These are phyloP conservation scores for Polymixis flavicincta DNA, from an alignment of 2,888 invertebrate species.

Conservation along the genomic window DNA sequence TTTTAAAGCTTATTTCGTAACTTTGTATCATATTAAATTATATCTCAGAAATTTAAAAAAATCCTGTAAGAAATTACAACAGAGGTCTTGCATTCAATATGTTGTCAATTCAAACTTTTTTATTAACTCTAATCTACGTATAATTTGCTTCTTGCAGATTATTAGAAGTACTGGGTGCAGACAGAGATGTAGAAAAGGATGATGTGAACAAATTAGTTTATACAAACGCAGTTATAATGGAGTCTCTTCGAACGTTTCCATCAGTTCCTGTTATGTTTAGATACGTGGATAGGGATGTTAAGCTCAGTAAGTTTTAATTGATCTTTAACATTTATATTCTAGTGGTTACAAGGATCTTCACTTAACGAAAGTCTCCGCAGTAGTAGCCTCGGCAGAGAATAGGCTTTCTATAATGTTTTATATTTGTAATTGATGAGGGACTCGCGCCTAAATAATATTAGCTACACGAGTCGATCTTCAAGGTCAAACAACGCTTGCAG, in stretches of 20 bases:
- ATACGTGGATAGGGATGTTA: constrained; percentile 10
- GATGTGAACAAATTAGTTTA: constrained; percentile 38
- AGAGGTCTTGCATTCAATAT: background rate
- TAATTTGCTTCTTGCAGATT: constrained; percentile 17
- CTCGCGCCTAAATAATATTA: too few species aligned
- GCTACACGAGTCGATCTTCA: too few species aligned
- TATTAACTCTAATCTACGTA: too few species aligned
- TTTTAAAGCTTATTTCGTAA: too few species aligned
- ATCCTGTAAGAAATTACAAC: too few species aligned
- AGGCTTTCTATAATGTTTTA: background rate
- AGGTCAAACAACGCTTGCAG: too few species aligned
- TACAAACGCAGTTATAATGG: constrained; percentile 43
- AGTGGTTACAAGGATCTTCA: background rate
- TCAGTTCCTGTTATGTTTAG: background rate
- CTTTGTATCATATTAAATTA: too few species aligned
- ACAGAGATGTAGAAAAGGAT: constrained; percentile 25
- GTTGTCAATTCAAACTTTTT: background rate
- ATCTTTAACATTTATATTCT: background rate
- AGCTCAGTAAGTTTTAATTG: constrained; percentile 23
- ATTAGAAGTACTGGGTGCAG: constrained; percentile 18
- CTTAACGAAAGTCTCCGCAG: background rate
- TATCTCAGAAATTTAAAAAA: too few species aligned
- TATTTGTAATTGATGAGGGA: too few species aligned
- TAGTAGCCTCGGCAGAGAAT: background rate
- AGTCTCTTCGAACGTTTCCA: constrained; percentile 17